Percentiles rank a stretch among this genome's conserved stretches.
Conservation (phyloP, 2,888 invertebrate species). For the Tipula lateralis region DNA sequence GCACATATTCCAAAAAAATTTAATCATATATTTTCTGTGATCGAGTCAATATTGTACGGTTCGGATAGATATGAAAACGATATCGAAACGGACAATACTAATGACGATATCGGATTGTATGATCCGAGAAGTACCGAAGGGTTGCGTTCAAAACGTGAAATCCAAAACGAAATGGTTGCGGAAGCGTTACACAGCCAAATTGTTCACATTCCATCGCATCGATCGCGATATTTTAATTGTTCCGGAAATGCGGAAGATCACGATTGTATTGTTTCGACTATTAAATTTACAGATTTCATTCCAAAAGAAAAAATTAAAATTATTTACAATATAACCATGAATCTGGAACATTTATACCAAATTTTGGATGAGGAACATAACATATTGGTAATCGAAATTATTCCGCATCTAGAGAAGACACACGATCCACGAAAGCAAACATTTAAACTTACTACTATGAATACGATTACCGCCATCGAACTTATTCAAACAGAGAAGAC, state of each 20-base stretch:
- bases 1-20: not conserved
- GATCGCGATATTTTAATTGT: conserved; percentile 19
- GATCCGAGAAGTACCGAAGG: not conserved
- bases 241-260: not conserved
- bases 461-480: not conserved
- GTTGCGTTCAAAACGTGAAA: not conserved
- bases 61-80: not conserved
- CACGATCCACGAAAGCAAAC: not conserved
- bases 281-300: not conserved
- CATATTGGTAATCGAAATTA: not conserved
- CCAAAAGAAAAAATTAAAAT: not conserved
- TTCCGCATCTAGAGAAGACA: not conserved
- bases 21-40: not conserved
- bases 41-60: not conserved
- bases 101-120: not conserved
- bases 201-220: not conserved
- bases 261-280: not conserved
- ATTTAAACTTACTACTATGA: not conserved
- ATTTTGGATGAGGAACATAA: not conserved
- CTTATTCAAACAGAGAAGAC: not conserved
- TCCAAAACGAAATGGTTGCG: not conserved
- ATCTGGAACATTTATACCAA: not conserved
- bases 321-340: not conserved
- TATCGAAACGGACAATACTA: not conserved
- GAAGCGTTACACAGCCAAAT: not conserved